phyloP scores from a whole-genome alignment of 2,113 vertebrate species.

The Sardina pilchardus region DNA sequence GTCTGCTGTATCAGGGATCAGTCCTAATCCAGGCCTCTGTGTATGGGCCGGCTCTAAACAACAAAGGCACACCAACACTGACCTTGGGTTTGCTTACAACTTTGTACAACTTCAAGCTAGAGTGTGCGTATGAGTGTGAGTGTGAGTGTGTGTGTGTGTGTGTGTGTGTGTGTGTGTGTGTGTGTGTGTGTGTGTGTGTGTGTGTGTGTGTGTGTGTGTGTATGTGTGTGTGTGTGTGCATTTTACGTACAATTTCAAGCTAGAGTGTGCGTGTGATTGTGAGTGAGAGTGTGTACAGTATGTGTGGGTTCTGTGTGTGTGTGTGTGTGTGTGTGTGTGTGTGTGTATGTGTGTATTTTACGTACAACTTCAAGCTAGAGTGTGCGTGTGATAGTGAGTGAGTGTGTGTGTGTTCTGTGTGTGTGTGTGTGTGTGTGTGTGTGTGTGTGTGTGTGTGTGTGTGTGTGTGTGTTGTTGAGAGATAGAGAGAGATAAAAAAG shows the following conservation, averaged over 20 bases:
- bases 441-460: constrained; percentile 37
- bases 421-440: constrained; percentile 21
- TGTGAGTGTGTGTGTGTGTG: not conserved
- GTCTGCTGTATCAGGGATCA: too few species aligned
- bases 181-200: not conserved
- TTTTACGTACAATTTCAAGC: not conserved
- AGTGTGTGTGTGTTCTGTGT: not conserved
- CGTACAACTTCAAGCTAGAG: not conserved
- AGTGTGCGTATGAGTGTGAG: not conserved
- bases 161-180: not conserved
- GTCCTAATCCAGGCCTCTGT: too few species aligned
- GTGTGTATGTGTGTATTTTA: constrained; percentile 28
- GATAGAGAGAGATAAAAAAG: not conserved
- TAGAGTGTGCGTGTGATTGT: not conserved
- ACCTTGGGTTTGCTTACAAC: too few species aligned
- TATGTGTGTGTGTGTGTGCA: not conserved
- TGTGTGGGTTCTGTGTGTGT: not conserved
- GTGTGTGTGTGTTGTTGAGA: not conserved
- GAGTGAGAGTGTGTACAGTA: not conserved
- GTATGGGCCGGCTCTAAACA: too few species aligned
- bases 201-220: not conserved
- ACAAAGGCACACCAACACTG: too few species aligned
- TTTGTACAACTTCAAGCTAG: too few species aligned
- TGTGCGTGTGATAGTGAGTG: not conserved
- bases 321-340: constrained; percentile 3